Conservation (phyloP, 2,888 invertebrate genomes). For the Isoperla grammatica region DNA sequence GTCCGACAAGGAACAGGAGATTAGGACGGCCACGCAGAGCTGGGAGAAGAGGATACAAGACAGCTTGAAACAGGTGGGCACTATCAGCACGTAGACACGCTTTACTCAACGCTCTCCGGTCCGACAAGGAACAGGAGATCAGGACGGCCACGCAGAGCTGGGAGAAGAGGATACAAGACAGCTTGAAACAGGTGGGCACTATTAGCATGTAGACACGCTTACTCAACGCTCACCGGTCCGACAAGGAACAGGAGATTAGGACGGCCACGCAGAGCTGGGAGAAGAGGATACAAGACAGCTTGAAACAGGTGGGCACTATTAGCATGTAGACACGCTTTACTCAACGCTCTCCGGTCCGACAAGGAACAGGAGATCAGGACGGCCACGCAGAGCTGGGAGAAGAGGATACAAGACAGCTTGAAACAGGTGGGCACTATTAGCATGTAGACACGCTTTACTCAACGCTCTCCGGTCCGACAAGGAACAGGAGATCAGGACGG, state of each 20-base stretch:
- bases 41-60: slow-evolving; percentile 50
- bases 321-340: no score
- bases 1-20: slow-evolving; percentile 43
- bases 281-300: slow-evolving; percentile 44
- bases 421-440: no score
- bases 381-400: slow-evolving; percentile 50
- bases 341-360: no score
- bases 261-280: slow-evolving; percentile 50
- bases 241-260: slow-evolving; percentile 53
- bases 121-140: slow-evolving; percentile 55
- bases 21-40: slow-evolving; percentile 45
- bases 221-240: no score
- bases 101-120: no score
- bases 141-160: slow-evolving; percentile 47
- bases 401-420: slow-evolving; percentile 45
- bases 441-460: no score
- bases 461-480: no score
- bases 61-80: slow-evolving; percentile 53
- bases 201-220: no score
- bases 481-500: slow-evolving; percentile 49
- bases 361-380: slow-evolving; percentile 52
- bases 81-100: no score
- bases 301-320: slow-evolving; percentile 56
- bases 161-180: slow-evolving; percentile 47
- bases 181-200: slow-evolving; percentile 54